Conservation (phyloP, 2,797 vertebrate genomes). For the Netta rufina region DNA sequence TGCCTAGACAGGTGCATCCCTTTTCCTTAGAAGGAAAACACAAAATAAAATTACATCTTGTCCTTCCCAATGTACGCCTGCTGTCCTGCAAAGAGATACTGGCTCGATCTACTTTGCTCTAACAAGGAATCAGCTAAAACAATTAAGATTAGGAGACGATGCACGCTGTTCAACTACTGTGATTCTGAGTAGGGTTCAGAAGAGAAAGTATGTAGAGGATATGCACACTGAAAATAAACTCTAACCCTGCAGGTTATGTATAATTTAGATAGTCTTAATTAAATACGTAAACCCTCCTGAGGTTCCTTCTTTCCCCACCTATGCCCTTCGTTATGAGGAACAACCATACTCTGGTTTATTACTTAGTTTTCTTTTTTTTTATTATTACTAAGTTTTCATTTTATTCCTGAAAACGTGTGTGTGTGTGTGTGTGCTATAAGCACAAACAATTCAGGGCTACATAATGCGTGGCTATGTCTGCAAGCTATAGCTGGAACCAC, state of each 20-base stretch:
- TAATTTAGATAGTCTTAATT: background rate
- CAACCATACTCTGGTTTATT: background rate
- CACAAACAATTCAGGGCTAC: background rate
- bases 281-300: accelerated
- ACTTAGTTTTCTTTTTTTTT: background rate
- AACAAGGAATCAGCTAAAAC: background rate
- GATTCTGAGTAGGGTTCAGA: background rate
- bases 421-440: background rate
- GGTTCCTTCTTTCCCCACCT: background rate
- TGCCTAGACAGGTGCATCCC: background rate
- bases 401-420: background rate
- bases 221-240: background rate
- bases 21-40: background rate
- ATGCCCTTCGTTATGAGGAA: background rate
- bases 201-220: background rate
- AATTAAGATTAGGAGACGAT: background rate
- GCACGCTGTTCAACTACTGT: background rate
- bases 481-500: background rate
- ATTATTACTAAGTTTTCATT: background rate
- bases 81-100: background rate
- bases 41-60: background rate
- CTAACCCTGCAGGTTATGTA: background rate
- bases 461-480: background rate
- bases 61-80: background rate
- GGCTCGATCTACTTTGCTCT: background rate